These are phyloP conservation scores for Pangasius krempfi DNA, from an alignment of 2,797 vertebrate genomes.

Conservation along the genomic window DNA sequence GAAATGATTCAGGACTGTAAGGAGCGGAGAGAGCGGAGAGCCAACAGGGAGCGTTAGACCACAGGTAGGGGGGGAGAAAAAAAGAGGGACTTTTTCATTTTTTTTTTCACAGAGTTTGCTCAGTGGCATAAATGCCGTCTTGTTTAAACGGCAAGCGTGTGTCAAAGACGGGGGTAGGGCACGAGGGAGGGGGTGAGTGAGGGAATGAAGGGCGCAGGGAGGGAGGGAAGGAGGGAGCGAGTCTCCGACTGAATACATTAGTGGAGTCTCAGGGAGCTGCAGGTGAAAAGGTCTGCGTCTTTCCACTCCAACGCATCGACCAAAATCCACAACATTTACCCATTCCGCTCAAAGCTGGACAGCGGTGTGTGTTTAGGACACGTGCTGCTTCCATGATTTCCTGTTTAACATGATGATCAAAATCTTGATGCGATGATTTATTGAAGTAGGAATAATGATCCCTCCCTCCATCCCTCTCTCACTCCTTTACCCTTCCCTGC, in stretches of 20 bases:
- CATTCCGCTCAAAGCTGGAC: background rate
- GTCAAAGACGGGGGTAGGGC: conserved; percentile 60
- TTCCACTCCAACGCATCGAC: conserved; percentile 52
- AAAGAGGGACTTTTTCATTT: conserved; percentile 49
- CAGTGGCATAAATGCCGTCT: conserved; percentile 76
- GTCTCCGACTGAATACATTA: conserved; percentile 71
- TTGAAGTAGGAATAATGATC: background rate
- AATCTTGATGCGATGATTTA: conserved; percentile 26
- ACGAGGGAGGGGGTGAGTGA: conserved; percentile 46
- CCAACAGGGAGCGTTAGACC: conserved; percentile 6
- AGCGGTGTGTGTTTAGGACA: conserved; percentile 35
- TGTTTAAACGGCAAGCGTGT: conserved; percentile 75
- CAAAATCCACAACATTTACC: background rate
- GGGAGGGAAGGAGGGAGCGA: conserved; percentile 49
- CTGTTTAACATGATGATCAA: conserved; percentile 25
- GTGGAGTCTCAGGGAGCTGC: conserved; percentile 92
- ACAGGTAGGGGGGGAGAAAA: conserved; percentile 19
- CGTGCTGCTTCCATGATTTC: background rate
- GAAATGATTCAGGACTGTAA: conserved; percentile 6
- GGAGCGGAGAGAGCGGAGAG: conserved; percentile 2
- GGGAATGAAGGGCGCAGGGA: conserved; percentile 36
- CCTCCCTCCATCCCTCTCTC: background rate
- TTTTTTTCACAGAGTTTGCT: conserved; percentile 66
- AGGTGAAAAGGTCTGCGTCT: conserved; percentile 88
- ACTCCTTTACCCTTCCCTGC: background rate